phyloP scores from a whole-genome alignment of 1,140 invertebrate genomes.

The Pogonomyrmex californicus region DNA sequence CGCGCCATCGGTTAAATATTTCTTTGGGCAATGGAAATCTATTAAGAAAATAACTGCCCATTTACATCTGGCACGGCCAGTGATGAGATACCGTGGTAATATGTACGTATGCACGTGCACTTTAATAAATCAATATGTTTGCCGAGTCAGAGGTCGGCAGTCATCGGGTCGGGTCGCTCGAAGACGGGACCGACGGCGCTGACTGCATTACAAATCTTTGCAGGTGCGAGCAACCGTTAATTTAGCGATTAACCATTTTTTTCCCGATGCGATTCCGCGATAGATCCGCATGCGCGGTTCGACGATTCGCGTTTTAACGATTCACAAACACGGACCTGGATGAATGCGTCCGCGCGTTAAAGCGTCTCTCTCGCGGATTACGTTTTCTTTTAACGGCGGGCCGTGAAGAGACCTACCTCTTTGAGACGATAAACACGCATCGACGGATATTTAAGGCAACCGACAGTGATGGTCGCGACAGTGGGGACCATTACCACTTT shows the following conservation, averaged over 20 bases:
- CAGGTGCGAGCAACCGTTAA: constrained; percentile 30
- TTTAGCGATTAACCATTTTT: constrained; percentile 43
- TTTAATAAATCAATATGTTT: constrained; percentile 74
- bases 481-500: constrained; percentile 68
- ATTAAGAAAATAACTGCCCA: constrained; percentile 73
- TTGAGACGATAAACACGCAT: constrained; percentile 66
- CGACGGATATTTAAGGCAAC: constrained; percentile 68
- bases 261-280: neutral
- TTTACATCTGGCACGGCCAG: constrained; percentile 57
- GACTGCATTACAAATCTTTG: constrained; percentile 60
- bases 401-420: constrained; percentile 34
- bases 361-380: neutral
- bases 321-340: constrained; percentile 7
- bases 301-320: neutral
- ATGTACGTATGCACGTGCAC: constrained; percentile 61
- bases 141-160: constrained; percentile 63
- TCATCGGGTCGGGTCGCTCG: constrained; percentile 52
- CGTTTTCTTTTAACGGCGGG: neutral
- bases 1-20: constrained; percentile 55
- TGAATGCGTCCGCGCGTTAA: neutral
- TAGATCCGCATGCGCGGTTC: neutral
- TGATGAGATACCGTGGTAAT: constrained; percentile 57
- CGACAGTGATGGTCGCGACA: constrained; percentile 73
- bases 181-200: constrained; percentile 52
- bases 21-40: constrained; percentile 68